These are phyloP conservation scores for Lycia hirtaria DNA, from an alignment of 2,888 invertebrate genomes.

Conservation along the genomic window DNA sequence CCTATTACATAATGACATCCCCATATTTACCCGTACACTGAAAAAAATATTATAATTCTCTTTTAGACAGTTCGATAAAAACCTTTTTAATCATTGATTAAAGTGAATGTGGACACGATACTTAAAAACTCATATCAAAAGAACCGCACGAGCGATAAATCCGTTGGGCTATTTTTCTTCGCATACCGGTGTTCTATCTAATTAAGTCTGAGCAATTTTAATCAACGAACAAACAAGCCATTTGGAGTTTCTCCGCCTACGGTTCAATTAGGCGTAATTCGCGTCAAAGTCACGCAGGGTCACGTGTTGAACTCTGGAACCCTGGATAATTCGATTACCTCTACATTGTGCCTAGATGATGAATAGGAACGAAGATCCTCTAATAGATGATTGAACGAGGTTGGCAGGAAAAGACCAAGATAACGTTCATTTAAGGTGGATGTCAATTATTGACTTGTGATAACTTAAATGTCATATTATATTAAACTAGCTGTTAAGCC, in stretches of 20 bases:
- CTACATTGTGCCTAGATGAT: background rate
- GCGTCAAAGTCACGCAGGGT: slow-evolving; percentile 62
- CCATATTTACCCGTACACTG: too few relatives aligned
- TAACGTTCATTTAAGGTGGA: too few relatives aligned
- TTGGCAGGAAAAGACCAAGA: too few relatives aligned
- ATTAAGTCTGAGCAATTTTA: slow-evolving; percentile 49
- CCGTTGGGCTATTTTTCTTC: slow-evolving; percentile 24
- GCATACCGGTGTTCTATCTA: slow-evolving; percentile 41
- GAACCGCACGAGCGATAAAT: slow-evolving; percentile 19
- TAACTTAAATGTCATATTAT: too few relatives aligned
- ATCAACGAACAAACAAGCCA: slow-evolving; percentile 47
- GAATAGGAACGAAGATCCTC: background rate
- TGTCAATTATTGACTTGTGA: too few relatives aligned
- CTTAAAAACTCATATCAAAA: slow-evolving; percentile 11
- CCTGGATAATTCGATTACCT: slow-evolving; percentile 59
- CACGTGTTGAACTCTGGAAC: slow-evolving; percentile 72
- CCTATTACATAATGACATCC: too few relatives aligned
- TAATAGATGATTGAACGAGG: too few relatives aligned
- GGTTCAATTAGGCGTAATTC: slow-evolving; percentile 40
- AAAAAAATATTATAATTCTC: too few relatives aligned
- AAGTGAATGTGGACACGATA: background rate
- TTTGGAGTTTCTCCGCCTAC: slow-evolving; percentile 48
- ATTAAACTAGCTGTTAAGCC: too few relatives aligned
- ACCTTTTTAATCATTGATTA: too few relatives aligned
- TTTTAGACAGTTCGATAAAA: too few relatives aligned